Conservation (phyloP, 1,140 invertebrate species). For the Drosophila ficusphila region DNA sequence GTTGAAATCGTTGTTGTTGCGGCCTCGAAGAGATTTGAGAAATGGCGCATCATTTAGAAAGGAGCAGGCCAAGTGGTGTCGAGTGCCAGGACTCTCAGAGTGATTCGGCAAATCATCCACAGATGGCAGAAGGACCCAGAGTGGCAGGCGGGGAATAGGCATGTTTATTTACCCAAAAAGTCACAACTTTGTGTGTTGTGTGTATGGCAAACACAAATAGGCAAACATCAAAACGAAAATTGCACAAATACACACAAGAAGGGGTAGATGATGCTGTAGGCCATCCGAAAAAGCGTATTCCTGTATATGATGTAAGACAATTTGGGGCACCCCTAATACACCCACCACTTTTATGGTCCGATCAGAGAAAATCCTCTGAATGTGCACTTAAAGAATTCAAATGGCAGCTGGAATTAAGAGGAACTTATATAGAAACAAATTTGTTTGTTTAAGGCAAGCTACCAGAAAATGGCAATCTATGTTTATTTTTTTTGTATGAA, state of each 20-base stretch:
- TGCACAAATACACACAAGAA: constrained; percentile 44
- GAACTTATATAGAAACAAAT: too few relatives aligned
- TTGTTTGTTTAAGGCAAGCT: too few relatives aligned
- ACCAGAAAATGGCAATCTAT: too few relatives aligned
- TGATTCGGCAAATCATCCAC: constrained; percentile 63
- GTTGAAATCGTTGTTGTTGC: neutral
- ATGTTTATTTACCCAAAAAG: constrained; percentile 68
- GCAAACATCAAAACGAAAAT: constrained; percentile 64
- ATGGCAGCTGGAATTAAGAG: too few relatives aligned
- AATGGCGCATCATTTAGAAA: constrained; percentile 69
- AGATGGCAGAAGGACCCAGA: neutral
- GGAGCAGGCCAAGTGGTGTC: constrained; percentile 63
- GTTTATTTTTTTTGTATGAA: too few relatives aligned
- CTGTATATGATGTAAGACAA: constrained; percentile 1
- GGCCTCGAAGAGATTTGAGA: constrained; percentile 65
- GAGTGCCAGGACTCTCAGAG: constrained; percentile 56
- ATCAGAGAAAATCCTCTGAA: neutral
- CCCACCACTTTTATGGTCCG: neutral
- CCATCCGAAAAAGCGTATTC: neutral
- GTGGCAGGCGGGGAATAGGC: neutral
- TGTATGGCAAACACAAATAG: constrained; percentile 70
- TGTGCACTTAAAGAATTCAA: neutral
- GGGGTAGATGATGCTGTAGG: neutral
- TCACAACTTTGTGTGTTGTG: constrained; percentile 61
- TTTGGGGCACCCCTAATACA: neutral